Evolutionary conservation across 1,140 invertebrate species (phyloP).

Genomic region (Mesaphorura yosii): DNA sequence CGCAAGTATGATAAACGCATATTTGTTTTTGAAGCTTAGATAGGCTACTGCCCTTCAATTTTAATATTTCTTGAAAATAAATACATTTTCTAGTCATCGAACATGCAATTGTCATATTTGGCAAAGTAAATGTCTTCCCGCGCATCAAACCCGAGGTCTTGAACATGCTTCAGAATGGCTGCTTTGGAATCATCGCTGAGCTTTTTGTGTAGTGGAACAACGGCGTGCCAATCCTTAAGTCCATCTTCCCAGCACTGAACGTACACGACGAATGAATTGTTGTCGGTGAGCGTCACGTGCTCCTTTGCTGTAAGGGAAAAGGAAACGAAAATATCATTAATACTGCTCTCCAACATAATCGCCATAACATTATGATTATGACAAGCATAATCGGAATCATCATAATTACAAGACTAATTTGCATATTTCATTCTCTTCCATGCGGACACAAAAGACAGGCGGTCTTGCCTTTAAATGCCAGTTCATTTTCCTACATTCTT

Average conservation of each 20-base stretch:
- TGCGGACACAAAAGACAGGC: too few species aligned
- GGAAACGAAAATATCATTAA: background rate
- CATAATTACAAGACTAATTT: background rate
- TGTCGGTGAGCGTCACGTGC: background rate
- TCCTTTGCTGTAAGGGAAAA: background rate
- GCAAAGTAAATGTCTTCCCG: background rate
- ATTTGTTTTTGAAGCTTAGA: too few species aligned
- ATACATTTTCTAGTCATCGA: background rate
- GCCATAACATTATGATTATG: too few species aligned
- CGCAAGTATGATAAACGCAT: too few species aligned
- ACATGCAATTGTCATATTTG: background rate
- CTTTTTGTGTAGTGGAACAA: background rate
- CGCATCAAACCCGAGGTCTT: background rate
- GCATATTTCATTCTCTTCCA: background rate
- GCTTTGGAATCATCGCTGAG: background rate
- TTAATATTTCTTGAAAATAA: background rate
- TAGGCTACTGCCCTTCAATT: background rate
- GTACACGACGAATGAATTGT: background rate
- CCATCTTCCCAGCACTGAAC: background rate
- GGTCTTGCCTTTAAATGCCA: too few species aligned
- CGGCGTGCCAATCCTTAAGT: background rate
- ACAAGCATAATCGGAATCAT: too few species aligned
- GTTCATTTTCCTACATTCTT: background rate
- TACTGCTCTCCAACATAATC: too few species aligned
- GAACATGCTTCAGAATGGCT: background rate